Evolutionary conservation across 2,797 vertebrate species (phyloP), one percentile per base, ranked within the genome.

Genomic region (Carapus acus): DNA sequence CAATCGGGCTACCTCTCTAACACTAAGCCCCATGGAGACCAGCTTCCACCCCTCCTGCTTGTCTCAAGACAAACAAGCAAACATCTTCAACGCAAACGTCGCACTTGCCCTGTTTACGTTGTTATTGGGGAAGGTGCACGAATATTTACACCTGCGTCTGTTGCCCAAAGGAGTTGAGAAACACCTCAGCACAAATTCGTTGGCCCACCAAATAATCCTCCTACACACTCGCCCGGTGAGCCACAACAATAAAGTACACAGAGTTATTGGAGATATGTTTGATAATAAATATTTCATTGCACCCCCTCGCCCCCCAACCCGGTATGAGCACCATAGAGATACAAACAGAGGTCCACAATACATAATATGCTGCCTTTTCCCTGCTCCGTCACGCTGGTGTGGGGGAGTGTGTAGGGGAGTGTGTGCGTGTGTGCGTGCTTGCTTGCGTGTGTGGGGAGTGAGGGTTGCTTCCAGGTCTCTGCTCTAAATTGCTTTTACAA

Each of bases 51-150:
- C 53, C 62, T 76, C 38, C 54, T 42, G 67, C 62, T n/a, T n/a
- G 67, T 69, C 68, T 76, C 43, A n/a, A 67, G 57, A 74, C 65
- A 79, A 79, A 79, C 73, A 80, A 79, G 73, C 69, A 80, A 81
- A 81, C 71, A 79, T 62, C 53, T n/a, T 19, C 63, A 71, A 36
- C 65, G 53, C 48, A 72, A 75, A 71, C 49, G 43, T 46, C 39
- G 27, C 39, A 56, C 29, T 48, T 21, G 37, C 47, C 51, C 55
- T 54, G 48, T 66, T 76, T 29, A 33, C 58, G 65, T 77, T 77
- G 71, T 57, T 67, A 81, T 80, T 83, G 73, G 62, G 62, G 69
- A 73, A 62, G 74, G 56, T 15, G 0, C 46, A 19, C 43, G 52
- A 63, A 67, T 71, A 78, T 81, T 78, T 79, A 71, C 75, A 72